Evolutionary conservation across 1,140 invertebrate species (phyloP), one percentile per base, ranked within the genome.

Genomic region (Probaryconus sp.): DNA sequence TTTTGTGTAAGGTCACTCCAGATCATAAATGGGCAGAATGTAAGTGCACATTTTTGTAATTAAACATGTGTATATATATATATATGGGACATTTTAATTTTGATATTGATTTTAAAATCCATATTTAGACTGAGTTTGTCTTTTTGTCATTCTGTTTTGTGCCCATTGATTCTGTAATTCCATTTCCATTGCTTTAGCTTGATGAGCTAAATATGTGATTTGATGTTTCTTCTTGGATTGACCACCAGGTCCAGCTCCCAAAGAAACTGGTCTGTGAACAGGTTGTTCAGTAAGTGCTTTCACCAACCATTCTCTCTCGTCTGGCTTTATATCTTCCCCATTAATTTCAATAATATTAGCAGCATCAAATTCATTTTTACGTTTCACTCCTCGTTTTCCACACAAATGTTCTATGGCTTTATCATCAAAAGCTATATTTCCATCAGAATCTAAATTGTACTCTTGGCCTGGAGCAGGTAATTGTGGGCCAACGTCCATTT

Each of bases 141-240:
- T 90, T 71, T 93, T 92, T 5, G 93, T 93, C 85, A 94, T 90
- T 81, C 93, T 91, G 81, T 96, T 98, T 70, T 93, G 91, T 1
- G 96, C 92, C 97, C 97, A 98, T 85, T 96, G 93, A 83, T 97
- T 97, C 84, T 98, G 95, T 7, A 98, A 85, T 83, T 97, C 96
- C 65, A 96, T 87, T 86, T 98, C 96, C 88, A 97, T 94, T 33
- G 95, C 95, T 87, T 98, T 98, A 13, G 96, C 96, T 91, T 96
- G 95, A 84, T 95, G 94, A 5, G 97, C 96, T 53, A 98, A 89
- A 86, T 98, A 98, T 2, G 96, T 98, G 73, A 98, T 98, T 88
- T 98, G 97, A 90, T 98, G 96, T 87, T 98, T 98, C 67, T 87
- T 87, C 17, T 87, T 88, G 1, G 85, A 87, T 9, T 83, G 82